Conservation (phyloP, 2,888 invertebrate genomes). For the Capitulum mitella region DNA sequence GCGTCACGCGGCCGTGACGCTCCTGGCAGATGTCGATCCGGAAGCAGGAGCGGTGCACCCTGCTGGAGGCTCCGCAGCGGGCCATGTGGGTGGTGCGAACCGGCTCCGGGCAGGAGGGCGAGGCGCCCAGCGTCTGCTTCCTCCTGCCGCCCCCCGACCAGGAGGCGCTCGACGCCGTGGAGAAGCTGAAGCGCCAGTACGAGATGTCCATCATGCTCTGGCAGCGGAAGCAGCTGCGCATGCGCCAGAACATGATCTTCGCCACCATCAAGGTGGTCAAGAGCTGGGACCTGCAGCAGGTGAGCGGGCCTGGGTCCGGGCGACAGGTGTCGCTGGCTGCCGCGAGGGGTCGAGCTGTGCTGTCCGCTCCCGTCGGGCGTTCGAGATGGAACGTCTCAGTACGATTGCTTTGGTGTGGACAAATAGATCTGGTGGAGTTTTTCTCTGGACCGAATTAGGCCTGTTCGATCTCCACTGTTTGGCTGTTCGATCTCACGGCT, state of each 20-base stretch:
- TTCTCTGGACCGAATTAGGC: no score
- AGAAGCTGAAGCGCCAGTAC: conserved; percentile 70
- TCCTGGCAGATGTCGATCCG: conserved; percentile 77
- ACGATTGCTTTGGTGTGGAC: no score
- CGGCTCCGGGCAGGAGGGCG: conserved; percentile 74
- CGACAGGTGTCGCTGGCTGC: no score
- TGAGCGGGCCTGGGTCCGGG: conserved; percentile 41
- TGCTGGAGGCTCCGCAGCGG: conserved; percentile 76
- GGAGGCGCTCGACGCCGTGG: conserved; percentile 78
- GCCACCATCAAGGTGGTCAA: conserved; percentile 96
- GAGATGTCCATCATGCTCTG: conserved; percentile 82
- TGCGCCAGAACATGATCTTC: conserved; percentile 97
- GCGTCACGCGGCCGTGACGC: no score
- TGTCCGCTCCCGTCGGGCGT: no score
- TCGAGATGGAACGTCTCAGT: no score
- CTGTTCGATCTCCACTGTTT: no score
- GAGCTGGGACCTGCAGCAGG: conserved; percentile 70
- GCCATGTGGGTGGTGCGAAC: conserved; percentile 82
- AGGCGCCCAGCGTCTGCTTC: conserved; percentile 87
- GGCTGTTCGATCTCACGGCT: no score
- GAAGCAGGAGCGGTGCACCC: conserved; percentile 81
- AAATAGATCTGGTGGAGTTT: no score
- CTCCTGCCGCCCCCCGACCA: conserved; percentile 91
- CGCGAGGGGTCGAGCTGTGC: no score
- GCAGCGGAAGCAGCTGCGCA: conserved; percentile 89